These are phyloP conservation scores for Mus caroli DNA, from an alignment of 2,797 vertebrate species.

Conservation along the genomic window DNA sequence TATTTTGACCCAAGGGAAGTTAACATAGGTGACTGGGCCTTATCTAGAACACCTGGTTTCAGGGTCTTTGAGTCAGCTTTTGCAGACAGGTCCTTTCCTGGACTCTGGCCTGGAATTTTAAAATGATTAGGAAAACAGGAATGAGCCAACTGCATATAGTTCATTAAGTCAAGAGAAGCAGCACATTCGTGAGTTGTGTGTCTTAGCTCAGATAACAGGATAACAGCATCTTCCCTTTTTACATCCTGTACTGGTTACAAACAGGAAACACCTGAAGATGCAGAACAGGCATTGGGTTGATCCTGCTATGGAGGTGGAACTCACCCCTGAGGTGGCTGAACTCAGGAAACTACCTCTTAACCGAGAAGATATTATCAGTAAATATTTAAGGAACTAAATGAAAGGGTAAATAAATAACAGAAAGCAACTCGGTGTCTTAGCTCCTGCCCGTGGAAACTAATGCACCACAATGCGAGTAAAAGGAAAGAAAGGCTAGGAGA, in stretches of 20 bases:
- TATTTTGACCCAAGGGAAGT: not conserved
- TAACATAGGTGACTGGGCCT: not conserved
- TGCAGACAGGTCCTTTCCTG: not conserved
- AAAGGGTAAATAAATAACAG: conserved; percentile 49
- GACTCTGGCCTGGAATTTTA: not conserved
- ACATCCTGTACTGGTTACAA: not conserved
- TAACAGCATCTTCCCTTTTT: not conserved
- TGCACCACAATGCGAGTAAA: not conserved
- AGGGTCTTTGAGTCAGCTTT: not conserved
- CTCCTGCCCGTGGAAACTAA: not conserved
- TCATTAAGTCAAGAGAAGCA: not conserved
- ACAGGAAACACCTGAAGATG: not conserved
- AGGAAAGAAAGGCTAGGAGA: conserved; percentile 3
- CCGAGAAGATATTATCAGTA: not conserved
- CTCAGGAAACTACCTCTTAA: not conserved
- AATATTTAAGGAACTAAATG: conserved; percentile 59
- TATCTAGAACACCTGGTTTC: not conserved
- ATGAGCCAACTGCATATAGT: not conserved
- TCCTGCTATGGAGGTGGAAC: not conserved
- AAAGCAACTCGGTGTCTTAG: not conserved
- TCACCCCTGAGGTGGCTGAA: not conserved
- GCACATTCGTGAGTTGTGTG: not conserved
- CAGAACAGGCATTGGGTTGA: not conserved
- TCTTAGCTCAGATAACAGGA: not conserved
- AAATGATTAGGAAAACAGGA: not conserved